Percentiles rank a stretch among this genome's conserved stretches.
phyloP scores from a whole-genome alignment of 2,797 vertebrate genomes.

The Sebastiscus tertius region DNA sequence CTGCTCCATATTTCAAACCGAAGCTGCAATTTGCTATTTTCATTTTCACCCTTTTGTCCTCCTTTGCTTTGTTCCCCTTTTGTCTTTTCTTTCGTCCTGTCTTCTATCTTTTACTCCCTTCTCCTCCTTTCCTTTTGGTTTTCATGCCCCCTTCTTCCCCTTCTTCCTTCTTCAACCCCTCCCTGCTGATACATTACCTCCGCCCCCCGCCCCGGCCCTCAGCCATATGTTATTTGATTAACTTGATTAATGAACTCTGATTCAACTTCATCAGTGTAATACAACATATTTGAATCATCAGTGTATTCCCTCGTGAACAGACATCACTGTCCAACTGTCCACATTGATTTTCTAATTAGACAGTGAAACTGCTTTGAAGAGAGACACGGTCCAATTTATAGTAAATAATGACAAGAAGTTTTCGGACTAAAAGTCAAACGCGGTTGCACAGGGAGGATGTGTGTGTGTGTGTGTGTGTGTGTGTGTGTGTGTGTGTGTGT shows the following conservation, averaged over 20 bases:
- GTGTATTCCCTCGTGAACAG: neutral
- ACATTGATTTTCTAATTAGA: neutral
- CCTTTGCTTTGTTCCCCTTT: neutral
- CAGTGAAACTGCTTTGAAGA: neutral
- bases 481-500: neutral
- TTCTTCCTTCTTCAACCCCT: neutral
- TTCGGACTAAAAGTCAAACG: too few species aligned
- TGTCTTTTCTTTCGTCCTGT: neutral
- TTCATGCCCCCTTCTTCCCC: neutral
- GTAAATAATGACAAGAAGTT: neutral
- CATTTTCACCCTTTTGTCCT: neutral
- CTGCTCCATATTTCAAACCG: neutral
- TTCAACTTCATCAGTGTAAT: neutral
- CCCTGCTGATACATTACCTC: neutral
- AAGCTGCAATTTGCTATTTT: neutral
- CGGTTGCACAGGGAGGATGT: too few species aligned
- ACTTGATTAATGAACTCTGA: neutral
- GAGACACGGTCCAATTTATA: neutral
- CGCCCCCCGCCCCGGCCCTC: neutral
- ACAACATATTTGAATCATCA: neutral
- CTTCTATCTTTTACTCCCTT: neutral
- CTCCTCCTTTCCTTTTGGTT: neutral
- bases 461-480: slow-evolving; percentile 19
- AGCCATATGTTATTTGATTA: slow-evolving; percentile 2
- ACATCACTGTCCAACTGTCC: neutral